Base-by-base conservation (phyloP, 2,797 vertebrate species). In the Spinus olivaceus region DNA sequence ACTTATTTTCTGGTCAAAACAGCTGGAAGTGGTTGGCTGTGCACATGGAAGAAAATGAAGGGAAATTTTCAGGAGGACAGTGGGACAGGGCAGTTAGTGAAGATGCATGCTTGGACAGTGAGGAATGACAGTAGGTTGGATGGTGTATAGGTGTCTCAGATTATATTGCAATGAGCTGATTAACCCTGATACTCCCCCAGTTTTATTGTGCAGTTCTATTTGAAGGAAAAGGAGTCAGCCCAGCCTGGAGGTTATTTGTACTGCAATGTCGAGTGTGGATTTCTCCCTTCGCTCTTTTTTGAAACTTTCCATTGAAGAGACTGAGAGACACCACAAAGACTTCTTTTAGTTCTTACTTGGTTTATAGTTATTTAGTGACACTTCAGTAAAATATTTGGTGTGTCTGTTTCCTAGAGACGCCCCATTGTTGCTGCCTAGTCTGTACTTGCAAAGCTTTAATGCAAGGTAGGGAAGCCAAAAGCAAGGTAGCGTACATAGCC, bases 351-450 rank as follows among this genome's bases (percentile, higher is more conserved):
- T 96, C 91, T 67, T 96, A 80, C 42, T 97, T 90, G 94, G 78
- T 82, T 95, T 94, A 63, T 46, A 94, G 85, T 81, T 77, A 49
- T 88, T 60, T 60, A 71, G 88, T 98, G 97, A 98, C 94, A 88
- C 97, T 93, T 96, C 72, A 81, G 88, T 95, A 91, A 98, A 98
- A 78, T 98, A 98, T 98, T 98, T 98, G 98, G 97, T 88, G 30
- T n/a, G 39, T 96, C 91, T 96, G 57, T 96, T 96, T 96, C 86
- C 82, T 94, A 96, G 97, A 95, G 92, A 97, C 95, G 93, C 98
- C 97, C 98, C 95, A 93, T 71, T 90, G 90, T 95, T 92, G 69
- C 81, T 92, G 94, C 94, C 96, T 96, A 97, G 98, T 96, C 97
- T 54, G 41, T 97, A 98, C 98, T 97, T 98, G 98, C 61, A 97